phyloP scores from a whole-genome alignment of 2,888 invertebrate genomes.

The Myopa testacea region DNA sequence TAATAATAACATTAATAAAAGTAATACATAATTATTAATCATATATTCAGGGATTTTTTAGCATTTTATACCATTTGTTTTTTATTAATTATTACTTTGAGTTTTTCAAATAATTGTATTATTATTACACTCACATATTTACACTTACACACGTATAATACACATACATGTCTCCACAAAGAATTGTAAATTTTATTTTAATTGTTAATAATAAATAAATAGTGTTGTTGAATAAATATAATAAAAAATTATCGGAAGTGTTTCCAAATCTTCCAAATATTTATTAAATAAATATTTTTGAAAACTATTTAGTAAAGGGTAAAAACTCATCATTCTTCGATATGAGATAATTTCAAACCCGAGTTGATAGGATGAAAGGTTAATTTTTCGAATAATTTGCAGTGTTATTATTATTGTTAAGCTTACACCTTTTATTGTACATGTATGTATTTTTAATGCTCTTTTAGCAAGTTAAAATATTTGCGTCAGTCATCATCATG shows the following conservation, averaged over 20 bases:
- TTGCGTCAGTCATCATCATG: no score
- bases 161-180: background rate
- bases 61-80: slow-evolving; percentile 60
- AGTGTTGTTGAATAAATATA: background rate
- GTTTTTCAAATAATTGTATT: background rate
- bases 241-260: slow-evolving; percentile 23
- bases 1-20: slow-evolving; percentile 43
- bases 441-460: no score
- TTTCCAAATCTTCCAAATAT: slow-evolving; percentile 38
- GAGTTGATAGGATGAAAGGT: no score
- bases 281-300: background rate
- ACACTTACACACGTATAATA: background rate
- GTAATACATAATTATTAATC: slow-evolving; percentile 51
- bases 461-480: no score
- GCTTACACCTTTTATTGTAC: no score
- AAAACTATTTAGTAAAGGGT: no score
- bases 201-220: background rate
- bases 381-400: no score
- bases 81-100: background rate
- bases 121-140: slow-evolving; percentile 5
- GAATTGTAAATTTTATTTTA: slow-evolving; percentile 5
- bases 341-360: no score
- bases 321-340: no score
- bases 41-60: slow-evolving; percentile 68
- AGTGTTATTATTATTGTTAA: no score